A percentile compares a stretch with the other conserved stretches of the same genome.
These are phyloP conservation scores for Salvelinus fontinalis DNA, from an alignment of 2,113 vertebrate species.

Conservation along the genomic window DNA sequence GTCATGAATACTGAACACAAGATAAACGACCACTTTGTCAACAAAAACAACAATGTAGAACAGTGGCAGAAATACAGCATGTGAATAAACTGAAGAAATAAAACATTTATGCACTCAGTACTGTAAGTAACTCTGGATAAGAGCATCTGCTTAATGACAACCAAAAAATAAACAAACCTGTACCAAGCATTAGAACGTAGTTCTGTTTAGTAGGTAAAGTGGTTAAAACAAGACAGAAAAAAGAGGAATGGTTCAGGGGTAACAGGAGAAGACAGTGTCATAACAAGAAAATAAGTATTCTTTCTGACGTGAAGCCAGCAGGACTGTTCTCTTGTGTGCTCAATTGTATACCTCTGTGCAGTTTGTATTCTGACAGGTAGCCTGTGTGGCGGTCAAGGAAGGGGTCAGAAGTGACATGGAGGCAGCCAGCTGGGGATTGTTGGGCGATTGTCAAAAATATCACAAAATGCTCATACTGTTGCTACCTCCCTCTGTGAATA, in stretches of 20 bases:
- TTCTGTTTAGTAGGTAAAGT: too few species aligned
- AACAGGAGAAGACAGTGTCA: neutral
- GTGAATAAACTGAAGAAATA: neutral
- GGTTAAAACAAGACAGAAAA: too few species aligned
- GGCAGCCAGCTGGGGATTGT: neutral
- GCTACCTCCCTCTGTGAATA: neutral
- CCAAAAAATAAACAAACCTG: too few species aligned
- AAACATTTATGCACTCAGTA: too few species aligned
- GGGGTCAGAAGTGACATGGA: conserved; percentile 10
- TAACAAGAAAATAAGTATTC: too few species aligned
- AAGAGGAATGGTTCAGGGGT: neutral
- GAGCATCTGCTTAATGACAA: neutral
- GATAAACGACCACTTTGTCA: neutral
- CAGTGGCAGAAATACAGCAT: neutral
- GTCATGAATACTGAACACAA: conserved; percentile 5
- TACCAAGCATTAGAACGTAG: too few species aligned
- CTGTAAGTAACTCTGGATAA: too few species aligned
- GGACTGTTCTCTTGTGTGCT: neutral
- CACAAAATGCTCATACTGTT: neutral
- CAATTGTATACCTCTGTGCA: conserved; percentile 1
- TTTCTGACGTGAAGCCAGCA: neutral
- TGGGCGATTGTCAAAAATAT: neutral
- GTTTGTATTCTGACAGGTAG: conserved; percentile 19
- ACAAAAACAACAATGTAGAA: neutral
- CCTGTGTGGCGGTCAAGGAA: conserved; percentile 8